Evolutionary conservation across 2,797 vertebrate species (phyloP), one percentile per base, ranked within the genome.

Genomic region (Simalia tracyae): DNA sequence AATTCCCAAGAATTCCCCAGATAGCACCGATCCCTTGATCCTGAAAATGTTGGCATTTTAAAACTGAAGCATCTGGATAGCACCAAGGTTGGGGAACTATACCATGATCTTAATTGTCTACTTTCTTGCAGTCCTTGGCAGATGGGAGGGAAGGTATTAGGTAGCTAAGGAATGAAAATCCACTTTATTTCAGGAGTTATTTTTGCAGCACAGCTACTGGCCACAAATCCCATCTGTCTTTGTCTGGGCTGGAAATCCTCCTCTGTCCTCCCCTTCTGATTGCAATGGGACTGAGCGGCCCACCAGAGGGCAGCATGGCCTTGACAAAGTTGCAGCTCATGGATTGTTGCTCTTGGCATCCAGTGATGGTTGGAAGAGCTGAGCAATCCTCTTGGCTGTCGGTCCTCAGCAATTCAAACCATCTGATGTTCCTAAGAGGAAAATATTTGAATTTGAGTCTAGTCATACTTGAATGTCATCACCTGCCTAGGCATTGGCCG

Each of bases 401-500:
- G 85, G 92, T 36, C 3, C 0, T 4, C 54, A 5, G 0, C 42
- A 14, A 11, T 68, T 31, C 9, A 64, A 92, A 89, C 88, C 91
- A 86, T 89, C 88, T 89, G 85, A 81, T 17, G 22, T 50, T 90
- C 31, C 64, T 31, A 7, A 12, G 88, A 14, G 89, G 24, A 2
- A 72, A 89, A n/a, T 5, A 42, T 54, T 61, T 31, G 84, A 64
- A 15, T 72, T 17, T 15, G 84, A 31, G 8, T 56, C 59, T n/a
- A 85, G 57, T 12, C 42, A 57, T 86, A 84, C 63, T 50, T 26
- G 1, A 15, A 5, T 26, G 0, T 36, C 93, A 1, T 14, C 87
- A 2, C 87, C 89, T 28, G 0, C 2, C 0, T 0, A 42, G 54
- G 0, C 2, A 11, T 2, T 8, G 42, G 22, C 22, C 26, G 12